A percentile compares a stretch with the other conserved stretches of the same genome.
Evolutionary conservation across 2,113 vertebrate genomes (phyloP).

Genomic region (Siniperca chuatsi): DNA sequence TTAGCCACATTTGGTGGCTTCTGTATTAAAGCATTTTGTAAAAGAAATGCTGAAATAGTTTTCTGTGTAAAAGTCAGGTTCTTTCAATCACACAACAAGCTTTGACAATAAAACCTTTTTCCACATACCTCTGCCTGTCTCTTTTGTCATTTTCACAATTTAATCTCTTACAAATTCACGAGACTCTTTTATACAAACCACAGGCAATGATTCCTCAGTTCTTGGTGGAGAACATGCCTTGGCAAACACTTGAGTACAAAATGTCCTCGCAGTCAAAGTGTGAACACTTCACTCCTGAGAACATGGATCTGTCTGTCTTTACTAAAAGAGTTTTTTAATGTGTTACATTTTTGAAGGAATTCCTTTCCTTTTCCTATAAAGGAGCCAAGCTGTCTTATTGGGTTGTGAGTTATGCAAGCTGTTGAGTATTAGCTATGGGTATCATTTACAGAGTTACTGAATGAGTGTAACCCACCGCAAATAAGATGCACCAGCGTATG

Average conservation of each 20-base stretch:
- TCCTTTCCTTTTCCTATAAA: not conserved
- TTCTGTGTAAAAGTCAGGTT: constrained; percentile 47
- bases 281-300: not conserved
- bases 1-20: constrained; percentile 33
- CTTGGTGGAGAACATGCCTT: not conserved
- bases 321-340: not conserved
- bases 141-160: constrained; percentile 1
- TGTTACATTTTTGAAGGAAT: not conserved
- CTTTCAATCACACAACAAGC: constrained; percentile 51
- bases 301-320: not conserved
- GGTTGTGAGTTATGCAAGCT: not conserved
- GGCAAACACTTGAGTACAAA: constrained; percentile 10
- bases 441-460: not conserved
- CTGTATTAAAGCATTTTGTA: constrained; percentile 32
- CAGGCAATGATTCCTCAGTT: not conserved
- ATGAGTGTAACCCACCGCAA: not conserved
- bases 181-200: not conserved
- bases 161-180: not conserved
- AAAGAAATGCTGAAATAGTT: constrained; percentile 38
- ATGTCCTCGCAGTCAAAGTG: not conserved
- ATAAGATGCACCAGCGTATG: not conserved
- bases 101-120: constrained; percentile 74
- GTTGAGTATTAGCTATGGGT: not conserved
- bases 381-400: not conserved
- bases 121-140: not conserved